These are phyloP conservation scores for Triplophysa siluroides DNA, from an alignment of 2,113 vertebrate species.

Conservation along the genomic window DNA sequence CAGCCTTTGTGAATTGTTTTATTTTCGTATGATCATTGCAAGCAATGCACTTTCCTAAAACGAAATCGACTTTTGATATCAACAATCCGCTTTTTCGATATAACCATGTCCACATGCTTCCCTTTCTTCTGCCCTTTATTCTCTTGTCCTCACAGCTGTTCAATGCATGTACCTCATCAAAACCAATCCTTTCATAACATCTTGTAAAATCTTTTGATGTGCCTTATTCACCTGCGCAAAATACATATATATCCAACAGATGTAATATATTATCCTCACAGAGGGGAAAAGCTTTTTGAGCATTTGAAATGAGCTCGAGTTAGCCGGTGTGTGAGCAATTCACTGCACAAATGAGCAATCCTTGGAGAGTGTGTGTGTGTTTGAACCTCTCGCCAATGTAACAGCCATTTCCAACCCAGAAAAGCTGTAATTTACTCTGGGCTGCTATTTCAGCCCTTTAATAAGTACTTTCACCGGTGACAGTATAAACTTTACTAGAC, in stretches of 20 bases:
- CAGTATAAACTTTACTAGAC: conserved; percentile 41
- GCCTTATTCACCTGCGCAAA: not conserved
- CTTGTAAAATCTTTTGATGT: conserved; percentile 33
- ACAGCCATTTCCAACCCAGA: conserved; percentile 26
- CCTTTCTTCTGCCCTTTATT: not conserved
- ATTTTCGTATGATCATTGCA: not conserved
- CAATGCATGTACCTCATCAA: conserved; percentile 25
- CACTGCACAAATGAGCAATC: conserved; percentile 25
- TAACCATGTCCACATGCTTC: not conserved
- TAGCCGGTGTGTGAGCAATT: conserved; percentile 5
- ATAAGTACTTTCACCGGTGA: conserved; percentile 41
- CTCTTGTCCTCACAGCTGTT: not conserved
- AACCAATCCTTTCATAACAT: conserved; percentile 3
- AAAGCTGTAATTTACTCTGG: conserved; percentile 44
- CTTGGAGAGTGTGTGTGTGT: conserved; percentile 32
- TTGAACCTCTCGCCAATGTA: conserved; percentile 12
- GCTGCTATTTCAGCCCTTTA: conserved; percentile 45
- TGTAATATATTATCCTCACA: conserved; percentile 29
- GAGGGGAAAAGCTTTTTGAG: conserved; percentile 20
- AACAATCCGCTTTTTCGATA: not conserved
- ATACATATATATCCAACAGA: conserved; percentile 9
- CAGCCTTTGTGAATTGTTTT: not conserved
- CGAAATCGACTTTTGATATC: not conserved
- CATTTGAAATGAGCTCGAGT: conserved; percentile 30
- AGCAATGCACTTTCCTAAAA: not conserved